A percentile compares a stretch with the other conserved stretches of the same genome.
These are phyloP conservation scores for Orthonychiurus folsomi DNA, from an alignment of 2,888 invertebrate species.

Conservation along the genomic window DNA sequence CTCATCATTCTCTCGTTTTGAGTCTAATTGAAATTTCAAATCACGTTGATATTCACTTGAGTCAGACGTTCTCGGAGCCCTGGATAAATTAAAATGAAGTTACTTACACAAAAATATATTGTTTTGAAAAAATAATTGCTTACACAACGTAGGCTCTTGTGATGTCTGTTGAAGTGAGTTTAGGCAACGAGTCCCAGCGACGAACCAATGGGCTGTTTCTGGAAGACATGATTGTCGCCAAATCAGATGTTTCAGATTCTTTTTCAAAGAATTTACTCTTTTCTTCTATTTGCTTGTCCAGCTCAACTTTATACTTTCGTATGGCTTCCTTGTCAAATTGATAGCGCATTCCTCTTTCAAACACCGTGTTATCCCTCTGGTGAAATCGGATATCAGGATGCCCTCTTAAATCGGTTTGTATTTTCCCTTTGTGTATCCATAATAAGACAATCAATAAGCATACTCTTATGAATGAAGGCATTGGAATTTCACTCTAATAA, in stretches of 20 bases:
- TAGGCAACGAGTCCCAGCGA: constrained; percentile 13
- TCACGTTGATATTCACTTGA: constrained; percentile 5
- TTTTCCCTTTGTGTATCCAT: too few relatives aligned
- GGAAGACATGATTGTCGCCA: constrained; percentile 12
- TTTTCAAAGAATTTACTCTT: background rate
- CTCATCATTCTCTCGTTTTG: background rate
- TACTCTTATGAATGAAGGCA: too few relatives aligned
- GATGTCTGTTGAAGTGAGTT: constrained; percentile 12
- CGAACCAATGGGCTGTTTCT: background rate
- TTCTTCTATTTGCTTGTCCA: constrained; percentile 12
- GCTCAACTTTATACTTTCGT: constrained; percentile 8
- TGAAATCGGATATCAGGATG: constrained; percentile 16
- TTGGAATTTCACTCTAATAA: too few relatives aligned
- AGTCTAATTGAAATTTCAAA: constrained; percentile 8
- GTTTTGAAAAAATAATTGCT: too few relatives aligned
- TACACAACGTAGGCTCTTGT: constrained; percentile 12
- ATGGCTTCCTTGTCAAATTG: constrained; percentile 12
- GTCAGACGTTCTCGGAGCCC: constrained; percentile 13
- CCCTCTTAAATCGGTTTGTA: constrained; percentile 12
- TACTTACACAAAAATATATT: too few relatives aligned
- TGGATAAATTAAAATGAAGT: background rate
- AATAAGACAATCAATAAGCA: too few relatives aligned
- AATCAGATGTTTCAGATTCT: background rate
- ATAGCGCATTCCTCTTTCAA: constrained; percentile 12
- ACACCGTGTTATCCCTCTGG: constrained; percentile 9